phyloP scores from a whole-genome alignment of 1,140 invertebrate genomes.

The Zaprionus capensis region DNA sequence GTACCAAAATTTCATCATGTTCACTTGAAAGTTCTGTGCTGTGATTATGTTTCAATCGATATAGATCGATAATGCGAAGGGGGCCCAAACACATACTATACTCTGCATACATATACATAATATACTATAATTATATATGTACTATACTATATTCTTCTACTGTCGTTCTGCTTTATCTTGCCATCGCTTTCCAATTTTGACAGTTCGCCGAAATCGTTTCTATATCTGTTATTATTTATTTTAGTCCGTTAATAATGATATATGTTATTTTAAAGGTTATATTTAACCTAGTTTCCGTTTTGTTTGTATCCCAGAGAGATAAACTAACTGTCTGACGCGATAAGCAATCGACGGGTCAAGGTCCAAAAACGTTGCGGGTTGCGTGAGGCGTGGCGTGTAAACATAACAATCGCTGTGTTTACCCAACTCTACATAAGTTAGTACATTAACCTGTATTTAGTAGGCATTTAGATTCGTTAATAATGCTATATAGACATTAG shows the following conservation, averaged over 20 bases:
- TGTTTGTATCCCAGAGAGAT: constrained; percentile 1
- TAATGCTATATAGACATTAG: background rate
- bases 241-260: background rate
- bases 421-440: background rate
- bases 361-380: constrained; percentile 8
- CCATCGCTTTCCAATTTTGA: background rate
- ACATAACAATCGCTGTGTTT: constrained; percentile 2
- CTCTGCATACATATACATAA: background rate
- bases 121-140: background rate
- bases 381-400: constrained; percentile 7
- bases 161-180: background rate
- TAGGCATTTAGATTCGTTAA: background rate
- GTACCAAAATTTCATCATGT: background rate
- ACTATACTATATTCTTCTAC: background rate
- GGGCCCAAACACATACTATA: background rate
- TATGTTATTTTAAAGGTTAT: constrained; percentile 6
- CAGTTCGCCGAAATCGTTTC: background rate
- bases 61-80: background rate
- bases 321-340: constrained; percentile 21
- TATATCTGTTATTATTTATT: background rate
- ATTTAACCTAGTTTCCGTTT: background rate
- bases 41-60: background rate
- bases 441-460: background rate
- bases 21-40: background rate
- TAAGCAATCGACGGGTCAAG: constrained; percentile 24